phyloP scores from a whole-genome alignment of 2,888 invertebrate species.

The Cheilosia soror region DNA sequence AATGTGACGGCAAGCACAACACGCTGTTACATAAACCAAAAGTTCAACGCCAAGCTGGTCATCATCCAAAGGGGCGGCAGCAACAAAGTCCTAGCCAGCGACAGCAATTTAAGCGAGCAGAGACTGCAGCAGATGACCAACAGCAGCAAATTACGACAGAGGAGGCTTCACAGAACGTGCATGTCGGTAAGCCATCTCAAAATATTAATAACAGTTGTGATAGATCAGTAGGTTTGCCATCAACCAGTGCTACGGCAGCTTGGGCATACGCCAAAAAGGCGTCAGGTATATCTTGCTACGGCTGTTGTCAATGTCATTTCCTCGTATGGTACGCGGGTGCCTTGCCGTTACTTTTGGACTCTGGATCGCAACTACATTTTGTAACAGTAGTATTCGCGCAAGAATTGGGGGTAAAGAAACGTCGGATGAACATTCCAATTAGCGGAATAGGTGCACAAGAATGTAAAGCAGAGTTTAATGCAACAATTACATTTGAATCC shows the following conservation, averaged over 20 bases:
- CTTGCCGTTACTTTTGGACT: constrained; percentile 27
- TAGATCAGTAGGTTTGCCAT: not conserved
- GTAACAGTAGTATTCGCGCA: constrained; percentile 11
- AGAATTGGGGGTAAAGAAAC: constrained; percentile 9
- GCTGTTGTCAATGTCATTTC: constrained; percentile 24
- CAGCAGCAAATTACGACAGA: too few relatives aligned
- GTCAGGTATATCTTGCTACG: constrained; percentile 23
- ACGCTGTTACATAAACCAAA: constrained; percentile 4
- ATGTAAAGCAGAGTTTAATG: not conserved
- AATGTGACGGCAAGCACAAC: constrained; percentile 24
- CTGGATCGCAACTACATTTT: constrained; percentile 33
- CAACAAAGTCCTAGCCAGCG: too few relatives aligned
- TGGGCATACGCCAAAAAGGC: not conserved
- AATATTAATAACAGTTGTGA: too few relatives aligned
- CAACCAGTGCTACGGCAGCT: not conserved
- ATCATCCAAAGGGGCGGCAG: too few relatives aligned
- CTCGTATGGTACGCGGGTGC: not conserved
- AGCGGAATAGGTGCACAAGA: constrained; percentile 8
- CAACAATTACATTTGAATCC: constrained; percentile 17
- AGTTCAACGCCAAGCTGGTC: not conserved
- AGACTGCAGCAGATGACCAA: too few relatives aligned
- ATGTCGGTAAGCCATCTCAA: too few relatives aligned
- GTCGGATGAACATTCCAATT: constrained; percentile 1
- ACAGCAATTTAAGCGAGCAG: too few relatives aligned
- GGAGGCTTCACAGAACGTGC: too few relatives aligned